Base-by-base conservation (phyloP, 2,113 vertebrate genomes). In the Callocephalon fimbriatum region DNA sequence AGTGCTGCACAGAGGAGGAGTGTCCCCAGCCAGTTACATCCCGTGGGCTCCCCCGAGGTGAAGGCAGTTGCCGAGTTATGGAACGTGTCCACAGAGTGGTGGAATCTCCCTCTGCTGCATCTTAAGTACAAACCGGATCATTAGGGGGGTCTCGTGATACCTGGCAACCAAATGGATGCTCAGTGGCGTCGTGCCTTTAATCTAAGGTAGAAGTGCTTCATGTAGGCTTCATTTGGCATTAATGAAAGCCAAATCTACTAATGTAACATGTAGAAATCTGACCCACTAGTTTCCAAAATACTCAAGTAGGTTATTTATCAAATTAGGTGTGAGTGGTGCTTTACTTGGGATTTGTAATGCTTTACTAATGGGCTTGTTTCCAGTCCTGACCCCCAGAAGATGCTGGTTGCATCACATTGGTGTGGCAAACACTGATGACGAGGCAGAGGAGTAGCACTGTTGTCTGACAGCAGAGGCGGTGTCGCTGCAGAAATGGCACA, bases 161-260 rank as follows among this genome's bases (percentile, higher is more conserved):
- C 70, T 97, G 90, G 97, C 96, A 98, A 98, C 97, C 53, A 44
- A 80, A 25, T 3, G 59, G 91, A 95, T 92, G 76, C 93, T 98
- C 78, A 75, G 93, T 98, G 97, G 94, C 93, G 96, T 96, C 85
- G 42, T 94, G 79, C 95, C 94, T 97, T 98, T 97, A 95, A 95
- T 96, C 74, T 68, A 90, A 97, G 95, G 86, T 75, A 71, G 87
- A 95, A 97, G 95, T 92, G 95, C 87, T 95, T 97, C 73, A 56
- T 78, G 68, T 72, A 76, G 95, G 86, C 79, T 97, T 98, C 75
- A 79, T 97, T 86, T 96, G 91, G 66, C 84, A 88, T 95, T 98
- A 97, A 96, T 96, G 95, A 97, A 97, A 97, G 96, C 93, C 93
- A 97, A 92, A 96, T 96, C 89, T 97, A 88, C 90, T 70, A 92